Base-by-base conservation (phyloP, 1,140 invertebrate species). In the Rhagoletis pomonella region DNA sequence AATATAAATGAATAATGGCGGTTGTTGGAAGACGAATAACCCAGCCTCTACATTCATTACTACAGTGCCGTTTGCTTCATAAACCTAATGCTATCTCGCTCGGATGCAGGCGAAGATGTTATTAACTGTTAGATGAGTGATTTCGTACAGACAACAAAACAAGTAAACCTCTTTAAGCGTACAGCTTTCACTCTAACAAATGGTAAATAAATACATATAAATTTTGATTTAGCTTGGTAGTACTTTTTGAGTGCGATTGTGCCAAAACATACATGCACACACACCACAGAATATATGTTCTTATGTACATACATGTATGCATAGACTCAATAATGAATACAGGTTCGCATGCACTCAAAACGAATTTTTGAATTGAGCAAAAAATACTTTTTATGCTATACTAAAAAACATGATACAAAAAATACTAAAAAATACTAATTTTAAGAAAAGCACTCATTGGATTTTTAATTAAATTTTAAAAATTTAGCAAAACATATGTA, bases 1-100 rank as follows among this genome's bases (percentile, higher is more conserved):
- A 87, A 60, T 85, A 55, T 67, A 88, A 87, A 88, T 92, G 91
- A 92, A 91, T 92, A 92, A 92, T 92, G 91, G 91, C 90, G 86
- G 86, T 88, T 58, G 60, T 58, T 90, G 90, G 88, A 92, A 92
- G 91, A 92, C 91, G 92, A 92, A 92, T 87, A 88, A 88, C 86
- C 88, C 86, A 87, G 73, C 86, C 88, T 88, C 88, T 86, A 87
- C 55, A 50, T 86, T 85, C 67, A 55, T 87, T 50, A 7, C 62
- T 60, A 55, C n/a, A 47, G 44, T 86, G 73, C 9, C 67, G 47
- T 55, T 86, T 55, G 64, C 14, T 86, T 81, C 44, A 14, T 14
- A 62, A 62, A 39, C 29, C 62, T 81, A 73, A 86, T 67, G 64
- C 87, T 86, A 64, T 88, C 90, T 88, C 89, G 69, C 89, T 89